Evolutionary conservation across 2,888 invertebrate species (phyloP).

Genomic region (Apeira syringaria): DNA sequence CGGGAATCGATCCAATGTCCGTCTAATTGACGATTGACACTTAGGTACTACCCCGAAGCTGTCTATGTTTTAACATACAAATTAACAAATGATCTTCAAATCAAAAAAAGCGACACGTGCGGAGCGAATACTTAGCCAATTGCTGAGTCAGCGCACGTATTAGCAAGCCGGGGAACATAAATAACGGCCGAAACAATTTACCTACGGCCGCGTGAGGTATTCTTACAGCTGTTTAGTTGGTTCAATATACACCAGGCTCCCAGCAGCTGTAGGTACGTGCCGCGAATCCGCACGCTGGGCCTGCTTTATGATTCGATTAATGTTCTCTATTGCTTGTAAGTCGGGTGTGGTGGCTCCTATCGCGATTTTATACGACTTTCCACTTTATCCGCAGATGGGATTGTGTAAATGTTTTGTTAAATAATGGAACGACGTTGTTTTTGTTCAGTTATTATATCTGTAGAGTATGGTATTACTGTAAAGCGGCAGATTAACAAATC

Average conservation of each 20-base stretch:
- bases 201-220: conserved; percentile 74
- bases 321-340: conserved; percentile 60
- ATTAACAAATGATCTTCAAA: conserved; percentile 33
- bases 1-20: too few species aligned
- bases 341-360: conserved; percentile 46
- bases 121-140: conserved; percentile 37
- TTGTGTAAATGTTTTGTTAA: conserved; percentile 5
- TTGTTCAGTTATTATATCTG: neutral
- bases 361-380: conserved; percentile 51
- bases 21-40: too few species aligned
- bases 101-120: conserved; percentile 37
- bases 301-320: conserved; percentile 65
- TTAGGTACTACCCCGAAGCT: too few species aligned
- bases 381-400: conserved; percentile 34
- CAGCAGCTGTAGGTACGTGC: too few species aligned
- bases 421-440: neutral
- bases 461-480: too few species aligned
- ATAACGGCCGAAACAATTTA: conserved; percentile 79
- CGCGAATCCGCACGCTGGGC: conserved; percentile 51
- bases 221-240: conserved; percentile 81
- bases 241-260: conserved; percentile 70
- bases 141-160: conserved; percentile 69
- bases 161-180: conserved; percentile 77
- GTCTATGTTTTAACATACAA: too few species aligned
- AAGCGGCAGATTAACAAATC: too few species aligned